These are phyloP conservation scores for Plodia interpunctella DNA, from an alignment of 1,140 invertebrate genomes.

Conservation along the genomic window DNA sequence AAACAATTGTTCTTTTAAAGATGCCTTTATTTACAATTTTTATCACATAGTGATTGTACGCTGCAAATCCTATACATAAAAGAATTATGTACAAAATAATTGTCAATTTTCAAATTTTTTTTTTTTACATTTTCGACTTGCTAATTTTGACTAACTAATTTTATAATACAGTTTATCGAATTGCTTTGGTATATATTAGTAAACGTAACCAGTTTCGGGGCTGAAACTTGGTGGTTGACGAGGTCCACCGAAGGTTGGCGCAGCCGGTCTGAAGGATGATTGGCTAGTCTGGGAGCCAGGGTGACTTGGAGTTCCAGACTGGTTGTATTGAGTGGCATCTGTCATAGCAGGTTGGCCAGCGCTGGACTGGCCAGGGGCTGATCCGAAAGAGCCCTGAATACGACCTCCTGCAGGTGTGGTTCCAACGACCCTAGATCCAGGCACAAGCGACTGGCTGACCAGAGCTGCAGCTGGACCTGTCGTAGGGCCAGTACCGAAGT, in stretches of 20 bases:
- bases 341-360: background rate
- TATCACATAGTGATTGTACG: slow-evolving; percentile 49
- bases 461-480: background rate
- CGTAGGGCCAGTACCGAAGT: background rate
- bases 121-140: slow-evolving; percentile 35
- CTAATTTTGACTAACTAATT: slow-evolving; percentile 18
- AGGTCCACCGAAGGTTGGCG: slow-evolving; percentile 39
- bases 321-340: background rate
- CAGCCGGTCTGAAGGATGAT: slow-evolving; percentile 8
- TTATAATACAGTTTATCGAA: slow-evolving; percentile 9
- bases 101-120: slow-evolving; percentile 31
- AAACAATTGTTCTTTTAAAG: background rate
- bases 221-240: slow-evolving; percentile 65
- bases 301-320: slow-evolving; percentile 1
- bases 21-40: slow-evolving; percentile 27
- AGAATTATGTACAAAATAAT: slow-evolving; percentile 44
- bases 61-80: slow-evolving; percentile 36
- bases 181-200: slow-evolving; percentile 52
- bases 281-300: slow-evolving; percentile 19
- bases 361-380: slow-evolving; percentile 26
- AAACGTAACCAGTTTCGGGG: slow-evolving; percentile 63
- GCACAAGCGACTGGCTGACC: background rate
- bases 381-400: background rate
- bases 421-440: background rate
- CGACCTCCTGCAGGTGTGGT: background rate